Evolutionary conservation across 2,113 vertebrate species (phyloP).

Genomic region (Athene noctua): DNA sequence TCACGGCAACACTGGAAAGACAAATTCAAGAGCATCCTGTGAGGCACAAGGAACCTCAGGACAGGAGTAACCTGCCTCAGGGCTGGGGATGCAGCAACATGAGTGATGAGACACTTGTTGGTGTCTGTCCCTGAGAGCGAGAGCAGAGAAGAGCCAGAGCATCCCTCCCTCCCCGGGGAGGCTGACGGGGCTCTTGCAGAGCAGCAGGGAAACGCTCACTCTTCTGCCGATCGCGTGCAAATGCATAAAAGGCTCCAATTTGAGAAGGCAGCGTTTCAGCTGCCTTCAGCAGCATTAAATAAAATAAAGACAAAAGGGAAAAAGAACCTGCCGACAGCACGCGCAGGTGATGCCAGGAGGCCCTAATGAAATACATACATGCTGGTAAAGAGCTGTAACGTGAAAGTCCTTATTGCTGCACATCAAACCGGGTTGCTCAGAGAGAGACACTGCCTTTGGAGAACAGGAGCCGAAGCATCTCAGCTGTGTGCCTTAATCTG

Average conservation of each 20-base stretch:
- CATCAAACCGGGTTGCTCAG: background rate
- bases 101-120: accelerated
- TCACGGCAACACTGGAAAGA: background rate
- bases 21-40: background rate
- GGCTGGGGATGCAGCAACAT: background rate
- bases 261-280: background rate
- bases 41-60: background rate
- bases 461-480: background rate
- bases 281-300: background rate
- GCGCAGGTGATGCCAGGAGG: slow-evolving; percentile 27
- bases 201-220: background rate
- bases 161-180: background rate
- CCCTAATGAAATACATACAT: background rate
- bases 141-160: background rate
- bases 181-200: background rate
- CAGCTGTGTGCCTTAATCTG: background rate
- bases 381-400: background rate
- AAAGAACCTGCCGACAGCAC: background rate
- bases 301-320: background rate
- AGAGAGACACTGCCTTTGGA: slow-evolving; percentile 15
- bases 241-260: background rate
- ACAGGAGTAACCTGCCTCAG: background rate
- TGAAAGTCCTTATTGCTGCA: background rate
- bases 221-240: background rate
- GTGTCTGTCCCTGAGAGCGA: background rate